A percentile compares a stretch with the other conserved stretches of the same genome.
Conservation (phyloP, 2,888 invertebrate species). For the Carpatolechia fugitivella region DNA sequence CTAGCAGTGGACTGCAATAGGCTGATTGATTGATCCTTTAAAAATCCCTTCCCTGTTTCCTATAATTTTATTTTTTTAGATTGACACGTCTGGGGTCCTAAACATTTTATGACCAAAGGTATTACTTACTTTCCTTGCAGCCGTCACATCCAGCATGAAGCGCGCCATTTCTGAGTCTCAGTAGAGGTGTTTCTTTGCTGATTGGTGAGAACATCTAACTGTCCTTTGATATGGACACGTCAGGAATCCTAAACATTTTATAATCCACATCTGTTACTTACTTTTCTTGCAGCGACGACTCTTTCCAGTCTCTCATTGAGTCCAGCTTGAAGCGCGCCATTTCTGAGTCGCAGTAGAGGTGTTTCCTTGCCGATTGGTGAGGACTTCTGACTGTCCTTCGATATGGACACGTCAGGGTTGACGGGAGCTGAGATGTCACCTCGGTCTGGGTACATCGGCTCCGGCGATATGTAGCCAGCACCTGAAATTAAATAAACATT, state of each 20-base stretch:
- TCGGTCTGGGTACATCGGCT: conserved; percentile 80
- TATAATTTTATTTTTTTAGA: too few relatives aligned
- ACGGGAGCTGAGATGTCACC: conserved; percentile 68
- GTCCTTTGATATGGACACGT: not conserved
- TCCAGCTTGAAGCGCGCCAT: conserved; percentile 84
- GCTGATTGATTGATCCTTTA: too few relatives aligned
- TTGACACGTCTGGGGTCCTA: too few relatives aligned
- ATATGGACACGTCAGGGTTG: conserved; percentile 49
- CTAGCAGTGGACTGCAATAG: too few relatives aligned
- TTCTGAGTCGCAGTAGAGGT: conserved; percentile 79
- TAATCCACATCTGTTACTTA: conserved; percentile 23
- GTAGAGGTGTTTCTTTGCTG: not conserved
- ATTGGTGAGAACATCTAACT: not conserved
- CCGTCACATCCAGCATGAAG: conserved; percentile 81
- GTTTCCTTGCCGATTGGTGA: conserved; percentile 49
- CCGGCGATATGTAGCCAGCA: conserved; percentile 81
- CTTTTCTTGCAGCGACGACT: conserved; percentile 72
- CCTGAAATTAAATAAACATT: conserved; percentile 37
- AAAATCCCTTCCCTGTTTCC: too few relatives aligned
- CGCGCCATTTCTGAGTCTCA: conserved; percentile 82
- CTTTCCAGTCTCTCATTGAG: conserved; percentile 80
- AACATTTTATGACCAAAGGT: too few relatives aligned
- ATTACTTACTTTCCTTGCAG: conserved; percentile 64
- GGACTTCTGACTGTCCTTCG: conserved; percentile 42
- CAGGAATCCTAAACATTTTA: not conserved